Percentiles rank a stretch among this genome's conserved stretches.
Evolutionary conservation across 1,140 invertebrate species (phyloP).

Genomic region (Macrotrachela quadricornifera): DNA sequence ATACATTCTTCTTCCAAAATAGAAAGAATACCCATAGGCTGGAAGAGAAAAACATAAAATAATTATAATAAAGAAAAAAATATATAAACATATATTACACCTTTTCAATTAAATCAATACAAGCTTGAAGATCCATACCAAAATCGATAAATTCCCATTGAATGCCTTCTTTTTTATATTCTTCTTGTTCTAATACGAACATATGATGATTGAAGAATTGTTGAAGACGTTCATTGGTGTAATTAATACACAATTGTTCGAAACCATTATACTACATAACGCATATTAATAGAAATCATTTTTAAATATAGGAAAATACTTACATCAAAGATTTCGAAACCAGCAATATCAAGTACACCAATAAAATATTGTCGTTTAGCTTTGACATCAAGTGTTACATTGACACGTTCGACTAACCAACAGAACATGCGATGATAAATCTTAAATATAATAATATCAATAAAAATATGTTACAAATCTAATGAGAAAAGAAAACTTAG

Average conservation of each 20-base stretch:
- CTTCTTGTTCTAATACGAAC: slow-evolving; percentile 99
- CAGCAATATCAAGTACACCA: slow-evolving; percentile 98
- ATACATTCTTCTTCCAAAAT: slow-evolving; percentile 99
- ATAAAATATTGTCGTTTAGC: slow-evolving; percentile 94
- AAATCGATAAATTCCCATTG: slow-evolving; percentile 98
- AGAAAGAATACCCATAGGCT: slow-evolving; percentile 99
- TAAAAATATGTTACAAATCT: no score
- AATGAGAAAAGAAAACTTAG: no score
- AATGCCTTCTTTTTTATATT: slow-evolving; percentile 91
- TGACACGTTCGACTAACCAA: slow-evolving; percentile 90
- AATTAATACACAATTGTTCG: slow-evolving; percentile 99
- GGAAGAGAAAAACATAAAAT: slow-evolving; percentile 11
- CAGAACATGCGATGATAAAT: slow-evolving; percentile 92
- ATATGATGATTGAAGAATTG: slow-evolving; percentile 99
- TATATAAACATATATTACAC: slow-evolving; percentile 35
- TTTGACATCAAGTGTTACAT: slow-evolving; percentile 90
- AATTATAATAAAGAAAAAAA: background rate
- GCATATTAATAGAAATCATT: background rate
- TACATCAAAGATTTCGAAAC: slow-evolving; percentile 99
- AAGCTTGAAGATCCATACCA: slow-evolving; percentile 89
- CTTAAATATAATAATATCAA: no score
- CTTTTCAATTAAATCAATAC: slow-evolving; percentile 98
- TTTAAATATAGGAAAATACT: slow-evolving; percentile 28
- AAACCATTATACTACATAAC: slow-evolving; percentile 78
- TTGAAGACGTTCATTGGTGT: slow-evolving; percentile 97